phyloP scores from a whole-genome alignment of 1,140 invertebrate genomes.

The Atta texana region DNA sequence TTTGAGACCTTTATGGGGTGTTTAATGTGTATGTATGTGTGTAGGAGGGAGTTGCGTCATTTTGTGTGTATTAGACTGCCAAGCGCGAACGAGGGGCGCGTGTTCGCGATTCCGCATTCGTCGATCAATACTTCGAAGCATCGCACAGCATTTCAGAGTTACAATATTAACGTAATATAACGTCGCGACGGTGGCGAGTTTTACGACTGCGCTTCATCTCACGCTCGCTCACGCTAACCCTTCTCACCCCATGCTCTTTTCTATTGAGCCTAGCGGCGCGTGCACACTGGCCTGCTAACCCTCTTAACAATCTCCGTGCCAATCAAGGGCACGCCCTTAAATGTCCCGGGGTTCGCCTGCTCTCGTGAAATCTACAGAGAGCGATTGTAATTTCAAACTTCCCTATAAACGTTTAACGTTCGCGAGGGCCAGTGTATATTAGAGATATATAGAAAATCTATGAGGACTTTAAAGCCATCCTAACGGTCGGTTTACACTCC shows the following conservation, averaged over 20 bases:
- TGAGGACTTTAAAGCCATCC: constrained; percentile 51
- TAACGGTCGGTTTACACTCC: constrained; percentile 43
- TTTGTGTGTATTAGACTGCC: constrained; percentile 46
- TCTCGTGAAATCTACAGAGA: constrained; percentile 24
- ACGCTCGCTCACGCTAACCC: constrained; percentile 14
- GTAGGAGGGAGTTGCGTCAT: constrained; percentile 28
- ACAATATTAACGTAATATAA: constrained; percentile 52
- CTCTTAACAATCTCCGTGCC: constrained; percentile 70
- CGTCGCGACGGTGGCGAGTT: constrained; percentile 39
- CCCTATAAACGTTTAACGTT: constrained; percentile 67
- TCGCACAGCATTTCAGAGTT: constrained; percentile 45
- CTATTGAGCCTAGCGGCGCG: constrained; percentile 35
- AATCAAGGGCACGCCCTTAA: constrained; percentile 73
- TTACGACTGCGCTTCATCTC: constrained; percentile 48
- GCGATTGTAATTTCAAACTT: constrained; percentile 72
- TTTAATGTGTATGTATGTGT: constrained; percentile 23
- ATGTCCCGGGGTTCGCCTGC: constrained; percentile 50
- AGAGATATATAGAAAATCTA: constrained; percentile 42
- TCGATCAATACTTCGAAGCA: constrained; percentile 55
- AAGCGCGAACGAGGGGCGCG: constrained; percentile 28
- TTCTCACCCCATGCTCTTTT: constrained; percentile 30
- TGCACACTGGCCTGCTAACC: constrained; percentile 70
- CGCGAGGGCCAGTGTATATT: constrained; percentile 49
- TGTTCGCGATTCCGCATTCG: constrained; percentile 49
- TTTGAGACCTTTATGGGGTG: constrained; percentile 40